phyloP scores from a whole-genome alignment of 2,797 vertebrate genomes.

The Cheirogaleus major region DNA sequence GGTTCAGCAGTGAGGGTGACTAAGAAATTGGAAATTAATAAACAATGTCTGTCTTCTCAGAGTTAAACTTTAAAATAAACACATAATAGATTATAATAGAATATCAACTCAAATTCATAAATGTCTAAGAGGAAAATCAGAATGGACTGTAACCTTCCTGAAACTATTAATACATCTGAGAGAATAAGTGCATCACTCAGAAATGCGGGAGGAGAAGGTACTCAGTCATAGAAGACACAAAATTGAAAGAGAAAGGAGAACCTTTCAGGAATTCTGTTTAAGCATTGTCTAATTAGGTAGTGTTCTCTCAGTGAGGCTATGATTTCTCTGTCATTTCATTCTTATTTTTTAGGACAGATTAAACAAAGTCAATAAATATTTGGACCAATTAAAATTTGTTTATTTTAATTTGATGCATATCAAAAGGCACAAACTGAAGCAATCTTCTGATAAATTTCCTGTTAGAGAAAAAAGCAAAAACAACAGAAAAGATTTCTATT shows the following conservation, averaged over 20 bases:
- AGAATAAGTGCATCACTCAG: background rate
- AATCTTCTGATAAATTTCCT: background rate
- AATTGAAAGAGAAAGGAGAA: background rate
- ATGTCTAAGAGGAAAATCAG: background rate
- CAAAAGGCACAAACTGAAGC: background rate
- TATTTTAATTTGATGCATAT: background rate
- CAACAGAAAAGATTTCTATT: background rate
- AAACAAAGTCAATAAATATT: background rate
- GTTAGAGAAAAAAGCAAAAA: background rate
- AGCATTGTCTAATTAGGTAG: background rate
- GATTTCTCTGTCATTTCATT: background rate
- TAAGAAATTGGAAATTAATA: background rate
- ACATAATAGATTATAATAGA: background rate
- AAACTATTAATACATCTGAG: background rate
- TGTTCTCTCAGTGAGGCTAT: background rate
- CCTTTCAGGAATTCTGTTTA: fast-evolving
- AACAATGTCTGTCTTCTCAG: background rate
- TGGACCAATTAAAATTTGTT: background rate
- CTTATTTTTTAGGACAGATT: background rate
- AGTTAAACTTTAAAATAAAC: background rate
- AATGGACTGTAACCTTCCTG: background rate
- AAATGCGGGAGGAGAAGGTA: background rate
- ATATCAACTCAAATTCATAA: background rate
- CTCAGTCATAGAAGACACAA: background rate
- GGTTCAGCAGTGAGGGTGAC: background rate